These are phyloP conservation scores for Dastarcus helophoroides DNA, from an alignment of 2,888 invertebrate species.

Conservation along the genomic window DNA sequence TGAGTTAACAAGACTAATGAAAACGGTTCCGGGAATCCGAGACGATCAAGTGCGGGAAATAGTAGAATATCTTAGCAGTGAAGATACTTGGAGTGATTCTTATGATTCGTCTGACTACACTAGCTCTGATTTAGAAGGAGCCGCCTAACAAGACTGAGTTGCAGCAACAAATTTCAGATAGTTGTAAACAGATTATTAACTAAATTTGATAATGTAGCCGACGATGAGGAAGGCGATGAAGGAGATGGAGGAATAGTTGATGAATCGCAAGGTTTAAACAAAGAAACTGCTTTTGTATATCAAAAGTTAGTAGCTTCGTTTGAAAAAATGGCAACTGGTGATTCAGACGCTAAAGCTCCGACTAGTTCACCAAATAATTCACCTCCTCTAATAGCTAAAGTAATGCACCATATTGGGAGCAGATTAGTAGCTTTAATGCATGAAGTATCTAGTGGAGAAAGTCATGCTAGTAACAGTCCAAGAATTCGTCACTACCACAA, in stretches of 20 bases:
- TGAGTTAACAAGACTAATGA: slow-evolving; percentile 81
- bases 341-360: slow-evolving; percentile 31
- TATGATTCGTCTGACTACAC: slow-evolving; percentile 89
- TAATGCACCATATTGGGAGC: slow-evolving; percentile 85
- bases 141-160: slow-evolving; percentile 56
- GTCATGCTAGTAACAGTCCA: slow-evolving; percentile 49
- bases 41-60: slow-evolving; percentile 86
- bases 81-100: slow-evolving; percentile 89
- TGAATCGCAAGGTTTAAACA: slow-evolving; percentile 42
- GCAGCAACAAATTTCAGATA: slow-evolving; percentile 77
- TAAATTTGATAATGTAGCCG: slow-evolving; percentile 61
- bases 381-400: slow-evolving; percentile 78
- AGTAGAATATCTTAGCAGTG: slow-evolving; percentile 83
- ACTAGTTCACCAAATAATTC: slow-evolving; percentile 53
- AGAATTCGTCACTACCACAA: slow-evolving; percentile 47
- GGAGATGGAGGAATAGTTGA: slow-evolving; percentile 40
- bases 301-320: slow-evolving; percentile 75
- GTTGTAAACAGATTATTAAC: slow-evolving; percentile 77
- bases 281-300: slow-evolving; percentile 79
- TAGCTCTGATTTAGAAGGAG: slow-evolving; percentile 72
- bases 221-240: slow-evolving; percentile 45
- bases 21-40: slow-evolving; percentile 82
- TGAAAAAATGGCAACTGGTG: slow-evolving; percentile 58
- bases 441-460: slow-evolving; percentile 72
- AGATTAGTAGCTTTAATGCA: slow-evolving; percentile 82